These are phyloP conservation scores for Sula dactylatra DNA, from an alignment of 2,113 vertebrate species.

Conservation along the genomic window DNA sequence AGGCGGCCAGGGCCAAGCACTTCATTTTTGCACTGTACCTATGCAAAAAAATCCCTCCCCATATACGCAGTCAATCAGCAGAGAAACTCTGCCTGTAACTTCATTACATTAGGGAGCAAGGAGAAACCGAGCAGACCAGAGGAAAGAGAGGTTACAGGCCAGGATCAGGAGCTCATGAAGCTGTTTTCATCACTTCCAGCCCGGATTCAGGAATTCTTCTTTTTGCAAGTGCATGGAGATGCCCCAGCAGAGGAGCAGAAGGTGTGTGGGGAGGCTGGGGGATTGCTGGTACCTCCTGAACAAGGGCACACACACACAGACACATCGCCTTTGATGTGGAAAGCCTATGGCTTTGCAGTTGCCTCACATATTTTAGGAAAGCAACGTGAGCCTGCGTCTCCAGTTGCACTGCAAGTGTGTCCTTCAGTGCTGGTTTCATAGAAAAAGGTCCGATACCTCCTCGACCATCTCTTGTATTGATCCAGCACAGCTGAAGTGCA, in stretches of 20 bases:
- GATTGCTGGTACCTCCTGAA: not conserved
- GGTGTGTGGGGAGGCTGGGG: not conserved
- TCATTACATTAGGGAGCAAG: not conserved
- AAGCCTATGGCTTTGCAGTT: not conserved
- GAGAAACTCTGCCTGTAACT: not conserved
- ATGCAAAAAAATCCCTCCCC: not conserved
- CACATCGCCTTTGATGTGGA: not conserved
- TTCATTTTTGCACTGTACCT: fast-evolving
- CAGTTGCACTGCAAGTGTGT: not conserved
- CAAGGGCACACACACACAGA: not conserved
- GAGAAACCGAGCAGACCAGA: not conserved
- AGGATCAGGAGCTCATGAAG: not conserved
- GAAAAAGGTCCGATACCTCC: not conserved
- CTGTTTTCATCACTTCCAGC: not conserved
- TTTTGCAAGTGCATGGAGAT: not conserved
- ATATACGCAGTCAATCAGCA: fast-evolving
- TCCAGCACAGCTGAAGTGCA: conserved; percentile 24
- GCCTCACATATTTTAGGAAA: not conserved
- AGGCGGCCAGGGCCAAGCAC: not conserved
- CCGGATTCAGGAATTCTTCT: not conserved
- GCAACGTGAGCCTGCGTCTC: not conserved
- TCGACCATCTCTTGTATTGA: not conserved
- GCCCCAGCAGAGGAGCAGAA: not conserved
- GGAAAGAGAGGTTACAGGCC: fast-evolving
- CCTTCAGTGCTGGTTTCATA: not conserved